These are phyloP conservation scores for Gasteruption jaculator DNA, from an alignment of 2,888 invertebrate genomes.

Conservation along the genomic window DNA sequence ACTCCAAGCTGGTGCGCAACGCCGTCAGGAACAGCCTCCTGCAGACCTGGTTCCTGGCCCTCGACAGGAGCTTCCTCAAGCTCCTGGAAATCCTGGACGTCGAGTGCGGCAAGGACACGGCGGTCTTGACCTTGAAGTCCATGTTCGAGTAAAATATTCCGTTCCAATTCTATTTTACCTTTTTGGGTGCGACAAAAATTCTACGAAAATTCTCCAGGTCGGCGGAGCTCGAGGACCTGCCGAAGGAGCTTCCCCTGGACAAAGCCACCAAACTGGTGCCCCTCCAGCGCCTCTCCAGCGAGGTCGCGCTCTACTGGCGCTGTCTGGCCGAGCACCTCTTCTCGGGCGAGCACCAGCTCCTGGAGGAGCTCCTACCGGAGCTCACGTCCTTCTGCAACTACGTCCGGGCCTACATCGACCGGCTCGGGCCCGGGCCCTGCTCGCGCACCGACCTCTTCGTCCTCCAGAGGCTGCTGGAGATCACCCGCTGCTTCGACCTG, in stretches of 20 bases:
- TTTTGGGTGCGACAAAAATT: too few relatives aligned
- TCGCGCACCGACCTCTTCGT: constrained; percentile 55
- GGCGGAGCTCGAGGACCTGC: constrained; percentile 46
- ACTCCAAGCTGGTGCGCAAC: constrained; percentile 54
- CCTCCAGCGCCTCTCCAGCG: constrained; percentile 54
- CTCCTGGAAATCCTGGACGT: constrained; percentile 73
- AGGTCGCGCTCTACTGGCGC: constrained; percentile 63
- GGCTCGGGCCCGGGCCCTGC: constrained; percentile 50
- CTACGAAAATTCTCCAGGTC: too few relatives aligned
- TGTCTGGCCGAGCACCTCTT: constrained; percentile 57
- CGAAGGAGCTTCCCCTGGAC: constrained; percentile 51
- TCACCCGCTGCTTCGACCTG: constrained; percentile 60
- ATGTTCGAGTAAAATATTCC: too few relatives aligned
- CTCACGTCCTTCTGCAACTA: constrained; percentile 67
- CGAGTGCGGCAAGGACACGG: constrained; percentile 60
- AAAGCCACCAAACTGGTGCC: constrained; percentile 54
- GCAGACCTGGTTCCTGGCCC: constrained; percentile 72
- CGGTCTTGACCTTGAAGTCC: too few relatives aligned
- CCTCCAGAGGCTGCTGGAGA: constrained; percentile 60
- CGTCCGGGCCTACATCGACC: constrained; percentile 68
- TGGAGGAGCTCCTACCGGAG: constrained; percentile 67
- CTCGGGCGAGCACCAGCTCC: constrained; percentile 53
- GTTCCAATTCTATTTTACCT: too few relatives aligned
- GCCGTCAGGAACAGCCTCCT: constrained; percentile 57
- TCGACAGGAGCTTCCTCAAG: constrained; percentile 65